Evolutionary conservation across 1,140 invertebrate genomes (phyloP).

Genomic region (Bombus turneri): DNA sequence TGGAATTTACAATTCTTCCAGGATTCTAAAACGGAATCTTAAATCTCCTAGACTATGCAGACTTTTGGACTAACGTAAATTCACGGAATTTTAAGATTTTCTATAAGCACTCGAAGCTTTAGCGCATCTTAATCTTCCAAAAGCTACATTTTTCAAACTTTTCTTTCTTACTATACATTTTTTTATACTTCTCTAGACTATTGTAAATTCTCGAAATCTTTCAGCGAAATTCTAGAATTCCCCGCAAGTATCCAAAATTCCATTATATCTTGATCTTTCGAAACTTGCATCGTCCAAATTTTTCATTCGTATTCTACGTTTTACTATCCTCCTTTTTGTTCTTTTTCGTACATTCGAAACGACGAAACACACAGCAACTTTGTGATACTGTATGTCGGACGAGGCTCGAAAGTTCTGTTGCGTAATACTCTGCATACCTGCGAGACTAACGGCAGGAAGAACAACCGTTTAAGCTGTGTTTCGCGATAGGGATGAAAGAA

Average conservation of each 20-base stretch:
- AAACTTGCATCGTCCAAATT: no score
- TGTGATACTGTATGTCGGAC: background rate
- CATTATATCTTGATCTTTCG: no score
- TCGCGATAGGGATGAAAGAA: background rate
- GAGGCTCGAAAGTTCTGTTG: background rate
- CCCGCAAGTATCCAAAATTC: no score
- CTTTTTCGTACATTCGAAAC: background rate
- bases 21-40: background rate
- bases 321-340: no score
- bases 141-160: background rate
- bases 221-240: no score
- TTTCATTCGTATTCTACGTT: no score
- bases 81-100: background rate
- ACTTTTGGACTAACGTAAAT: background rate
- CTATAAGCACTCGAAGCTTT: background rate
- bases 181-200: no score
- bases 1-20: background rate
- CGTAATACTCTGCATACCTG: conserved; percentile 16
- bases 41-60: background rate
- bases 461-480: conserved; percentile 10
- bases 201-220: no score
- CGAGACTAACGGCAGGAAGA: background rate
- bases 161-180: no score
- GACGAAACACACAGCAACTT: background rate
- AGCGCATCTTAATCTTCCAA: background rate